Evolutionary conservation across 2,888 invertebrate species (phyloP).

Genomic region (Ectemnius continuus): DNA sequence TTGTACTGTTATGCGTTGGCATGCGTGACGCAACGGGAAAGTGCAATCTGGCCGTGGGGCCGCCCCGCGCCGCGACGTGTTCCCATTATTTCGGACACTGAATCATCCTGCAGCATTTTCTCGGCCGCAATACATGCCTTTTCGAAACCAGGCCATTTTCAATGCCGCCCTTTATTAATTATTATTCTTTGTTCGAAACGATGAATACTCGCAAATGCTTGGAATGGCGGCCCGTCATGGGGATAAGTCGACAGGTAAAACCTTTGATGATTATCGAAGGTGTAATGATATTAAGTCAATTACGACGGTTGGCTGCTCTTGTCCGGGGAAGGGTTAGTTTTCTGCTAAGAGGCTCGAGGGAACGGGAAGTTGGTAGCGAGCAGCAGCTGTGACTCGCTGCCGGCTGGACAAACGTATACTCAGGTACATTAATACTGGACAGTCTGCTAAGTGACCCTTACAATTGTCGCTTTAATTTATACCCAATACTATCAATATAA

Average conservation of each 20-base stretch:
- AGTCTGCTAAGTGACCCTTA: too few relatives aligned
- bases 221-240: too few relatives aligned
- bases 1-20: conserved; percentile 74
- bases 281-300: conserved; percentile 48
- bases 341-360: conserved; percentile 15
- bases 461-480: too few relatives aligned
- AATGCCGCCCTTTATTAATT: too few relatives aligned
- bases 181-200: too few relatives aligned
- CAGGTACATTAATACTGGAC: conserved; percentile 26
- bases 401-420: conserved; percentile 55
- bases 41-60: conserved; percentile 62
- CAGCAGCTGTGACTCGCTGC: conserved; percentile 64
- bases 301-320: conserved; percentile 33
- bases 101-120: conserved; percentile 11
- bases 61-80: conserved; percentile 50
- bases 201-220: too few relatives aligned
- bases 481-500: too few relatives aligned
- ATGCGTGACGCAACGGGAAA: conserved; percentile 74
- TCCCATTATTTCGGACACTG: conserved; percentile 39
- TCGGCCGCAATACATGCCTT: too few relatives aligned
- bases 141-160: too few relatives aligned
- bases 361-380: conserved; percentile 36
- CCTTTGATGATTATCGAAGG: conserved; percentile 2
- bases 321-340: conserved; percentile 29
- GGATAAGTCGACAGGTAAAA: too few relatives aligned